These are phyloP conservation scores for Tolmerus cingulatus DNA, from an alignment of 2,888 invertebrate species.

Conservation along the genomic window DNA sequence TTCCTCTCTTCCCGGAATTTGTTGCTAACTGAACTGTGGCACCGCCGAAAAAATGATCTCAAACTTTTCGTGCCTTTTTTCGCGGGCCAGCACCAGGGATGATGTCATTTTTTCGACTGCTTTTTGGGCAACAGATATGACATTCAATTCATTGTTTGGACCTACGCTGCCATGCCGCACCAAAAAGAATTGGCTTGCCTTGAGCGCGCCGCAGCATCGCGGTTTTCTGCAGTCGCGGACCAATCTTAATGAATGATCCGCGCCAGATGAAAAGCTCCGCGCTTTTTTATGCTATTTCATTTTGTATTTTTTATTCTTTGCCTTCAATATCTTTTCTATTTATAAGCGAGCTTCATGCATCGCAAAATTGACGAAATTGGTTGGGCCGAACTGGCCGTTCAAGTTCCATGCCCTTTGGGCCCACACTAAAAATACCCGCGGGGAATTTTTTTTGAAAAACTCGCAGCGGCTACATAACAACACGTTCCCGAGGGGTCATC, in stretches of 20 bases:
- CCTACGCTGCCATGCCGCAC: neutral
- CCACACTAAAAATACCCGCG: neutral
- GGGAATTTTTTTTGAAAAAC: neutral
- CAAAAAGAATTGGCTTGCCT: neutral
- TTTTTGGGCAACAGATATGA: slow-evolving; percentile 31
- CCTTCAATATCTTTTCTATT: neutral
- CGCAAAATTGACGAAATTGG: neutral
- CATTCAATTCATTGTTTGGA: slow-evolving; percentile 31
- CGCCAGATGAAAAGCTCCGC: neutral
- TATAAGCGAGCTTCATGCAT: neutral
- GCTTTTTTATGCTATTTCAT: neutral
- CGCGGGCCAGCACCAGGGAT: neutral
- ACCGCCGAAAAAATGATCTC: slow-evolving; percentile 24
- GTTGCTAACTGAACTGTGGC: slow-evolving; percentile 14
- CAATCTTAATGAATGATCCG: neutral
- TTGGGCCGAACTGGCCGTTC: neutral
- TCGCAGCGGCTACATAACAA: neutral
- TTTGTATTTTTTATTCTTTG: neutral
- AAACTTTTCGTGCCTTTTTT: slow-evolving; percentile 25
- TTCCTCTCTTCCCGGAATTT: neutral
- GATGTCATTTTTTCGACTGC: slow-evolving; percentile 35
- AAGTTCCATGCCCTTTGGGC: neutral
- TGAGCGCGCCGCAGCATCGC: neutral
- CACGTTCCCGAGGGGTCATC: neutral
- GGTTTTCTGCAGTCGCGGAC: neutral